Evolutionary conservation across 2,113 vertebrate genomes (phyloP), one percentile per base, ranked within the genome.

Genomic region (Petaurus breviceps): DNA sequence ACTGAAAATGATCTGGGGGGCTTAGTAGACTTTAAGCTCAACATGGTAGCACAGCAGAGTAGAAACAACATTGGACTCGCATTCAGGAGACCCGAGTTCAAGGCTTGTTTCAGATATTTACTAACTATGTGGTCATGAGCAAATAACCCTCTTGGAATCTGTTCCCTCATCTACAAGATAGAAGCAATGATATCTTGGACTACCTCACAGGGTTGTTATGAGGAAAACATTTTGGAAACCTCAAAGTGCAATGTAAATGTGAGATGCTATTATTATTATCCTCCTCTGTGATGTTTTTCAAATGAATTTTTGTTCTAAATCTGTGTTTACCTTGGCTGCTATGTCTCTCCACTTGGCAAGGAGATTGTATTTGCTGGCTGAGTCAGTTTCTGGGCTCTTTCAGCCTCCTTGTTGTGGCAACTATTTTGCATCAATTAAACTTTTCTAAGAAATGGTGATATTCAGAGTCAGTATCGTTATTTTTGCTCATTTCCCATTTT

Each of bases 391-490:
- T 84, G 68, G 68, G 68, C 68, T 84, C 68, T 84, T 84, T 84
- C 68, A 84, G n/a, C 68, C 68, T 84, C 37, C 68, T 43, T 84
- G n/a, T 84, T 84, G 68, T 84, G 68, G 68, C 68, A 84, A 84
- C 68, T 84, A 84, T 84, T 84, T 84, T 84, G 68, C 68, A 84
- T 84, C 68, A 84, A 84, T 84, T 84, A 84, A 84, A 84, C 68
- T 84, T 84, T 84, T 84, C 68, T 43, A 43, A 84, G 68, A 84
- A 43, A 43, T 23, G 37, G n/a, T 84, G 68, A 43, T 84, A 84
- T 84, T 84, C 68, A 84, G n/a, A 84, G 68, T 84, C n/a, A 84
- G 10, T 84, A n/a, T 84, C n/a, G 1, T 84, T 84, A 43, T 84
- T 43, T 84, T 84, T 84, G n/a, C 68, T 84, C 68, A 84, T 43